Percentiles rank a stretch among this genome's conserved stretches.
Conservation (phyloP, 2,888 invertebrate genomes). For the Xestobium rufovillosum region DNA sequence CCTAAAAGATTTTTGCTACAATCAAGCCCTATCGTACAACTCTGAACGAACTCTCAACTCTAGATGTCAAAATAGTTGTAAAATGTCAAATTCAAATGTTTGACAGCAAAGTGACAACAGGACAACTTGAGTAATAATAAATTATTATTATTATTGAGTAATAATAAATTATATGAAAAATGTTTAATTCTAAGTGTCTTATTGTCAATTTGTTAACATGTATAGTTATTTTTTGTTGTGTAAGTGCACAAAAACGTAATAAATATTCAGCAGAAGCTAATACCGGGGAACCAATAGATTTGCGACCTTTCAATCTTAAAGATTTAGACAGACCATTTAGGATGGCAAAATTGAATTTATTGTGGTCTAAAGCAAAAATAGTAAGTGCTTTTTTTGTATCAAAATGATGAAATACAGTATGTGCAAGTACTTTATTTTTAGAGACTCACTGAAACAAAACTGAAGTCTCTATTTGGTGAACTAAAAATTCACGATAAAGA, state of each 20-base stretch:
- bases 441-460: conserved; percentile 75
- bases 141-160: too few species aligned
- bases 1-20: too few species aligned
- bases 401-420: not conserved
- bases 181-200: too few species aligned
- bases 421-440: conserved; percentile 33
- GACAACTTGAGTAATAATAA: too few species aligned
- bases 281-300: conserved; percentile 31
- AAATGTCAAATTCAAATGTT: too few species aligned
- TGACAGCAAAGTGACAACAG: too few species aligned
- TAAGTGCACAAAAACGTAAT: conserved; percentile 37
- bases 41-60: too few species aligned
- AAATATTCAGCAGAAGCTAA: conserved; percentile 53
- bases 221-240: not conserved
- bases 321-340: conserved; percentile 77
- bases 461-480: conserved; percentile 81
- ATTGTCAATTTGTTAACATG: conserved; percentile 1
- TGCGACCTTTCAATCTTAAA: conserved; percentile 48
- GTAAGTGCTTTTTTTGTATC: conserved; percentile 47
- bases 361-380: conserved; percentile 86
- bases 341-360: conserved; percentile 81
- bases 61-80: too few species aligned
- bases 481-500: conserved; percentile 89
- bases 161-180: too few species aligned
- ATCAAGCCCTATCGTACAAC: too few species aligned